Evolutionary conservation across 1,140 invertebrate species (phyloP).

Genomic region (Dinoponera quadriceps): DNA sequence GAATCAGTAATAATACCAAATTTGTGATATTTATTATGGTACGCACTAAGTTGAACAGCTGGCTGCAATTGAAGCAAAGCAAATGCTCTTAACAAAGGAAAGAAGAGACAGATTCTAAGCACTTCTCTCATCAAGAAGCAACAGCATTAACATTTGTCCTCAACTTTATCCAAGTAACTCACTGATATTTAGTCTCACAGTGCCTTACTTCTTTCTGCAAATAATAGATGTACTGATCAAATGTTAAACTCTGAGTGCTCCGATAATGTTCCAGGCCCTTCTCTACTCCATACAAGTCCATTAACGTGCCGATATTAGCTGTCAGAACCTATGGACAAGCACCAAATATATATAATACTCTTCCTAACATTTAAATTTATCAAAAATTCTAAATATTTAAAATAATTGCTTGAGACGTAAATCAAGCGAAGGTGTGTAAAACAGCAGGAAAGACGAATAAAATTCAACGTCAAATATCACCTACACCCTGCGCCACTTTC

Average conservation of each 20-base stretch:
- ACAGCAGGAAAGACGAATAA: constrained; percentile 18
- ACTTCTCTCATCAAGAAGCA: neutral
- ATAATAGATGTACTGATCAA: constrained; percentile 91
- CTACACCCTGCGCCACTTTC: neutral
- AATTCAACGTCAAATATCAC: neutral
- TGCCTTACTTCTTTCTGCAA: constrained; percentile 89
- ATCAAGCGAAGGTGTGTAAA: neutral
- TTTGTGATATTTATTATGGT: neutral
- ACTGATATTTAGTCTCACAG: neutral
- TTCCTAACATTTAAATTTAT: neutral
- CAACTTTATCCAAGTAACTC: neutral
- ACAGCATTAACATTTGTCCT: neutral
- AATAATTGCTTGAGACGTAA: neutral
- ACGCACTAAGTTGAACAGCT: neutral
- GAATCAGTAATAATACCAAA: neutral
- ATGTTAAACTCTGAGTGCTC: constrained; percentile 89
- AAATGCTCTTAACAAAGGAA: neutral
- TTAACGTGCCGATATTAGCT: constrained; percentile 89
- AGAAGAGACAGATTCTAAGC: neutral
- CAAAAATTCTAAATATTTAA: neutral
- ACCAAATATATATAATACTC: constrained; percentile 5
- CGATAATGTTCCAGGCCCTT: constrained; percentile 91
- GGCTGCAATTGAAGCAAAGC: neutral
- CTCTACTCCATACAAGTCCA: constrained; percentile 91
- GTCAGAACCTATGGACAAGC: constrained; percentile 88